These are phyloP conservation scores for Chrysemys picta DNA, from an alignment of 2,113 vertebrate genomes.

Conservation along the genomic window DNA sequence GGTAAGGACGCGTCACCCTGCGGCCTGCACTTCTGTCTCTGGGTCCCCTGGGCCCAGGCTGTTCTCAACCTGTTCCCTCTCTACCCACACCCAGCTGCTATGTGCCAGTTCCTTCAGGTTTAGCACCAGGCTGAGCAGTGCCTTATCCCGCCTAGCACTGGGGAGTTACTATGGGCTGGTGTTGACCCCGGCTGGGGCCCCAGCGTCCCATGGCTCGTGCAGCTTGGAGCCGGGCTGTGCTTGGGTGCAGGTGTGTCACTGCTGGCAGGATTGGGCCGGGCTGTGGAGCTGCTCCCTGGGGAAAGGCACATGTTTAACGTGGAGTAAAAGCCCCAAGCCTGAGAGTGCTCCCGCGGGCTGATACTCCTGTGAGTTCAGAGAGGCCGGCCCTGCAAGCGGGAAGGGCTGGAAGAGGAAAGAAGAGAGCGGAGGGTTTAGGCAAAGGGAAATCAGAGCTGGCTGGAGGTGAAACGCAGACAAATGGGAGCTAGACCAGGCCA, in stretches of 20 bases:
- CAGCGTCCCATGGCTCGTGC: too few relatives aligned
- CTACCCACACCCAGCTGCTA: neutral
- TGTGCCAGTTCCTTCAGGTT: neutral
- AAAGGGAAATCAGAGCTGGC: neutral
- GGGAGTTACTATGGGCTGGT: too few relatives aligned
- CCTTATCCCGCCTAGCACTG: neutral
- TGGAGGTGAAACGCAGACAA: neutral
- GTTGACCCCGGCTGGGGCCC: neutral
- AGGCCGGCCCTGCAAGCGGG: neutral
- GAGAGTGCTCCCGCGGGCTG: fast-evolving
- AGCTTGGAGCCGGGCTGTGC: too few relatives aligned
- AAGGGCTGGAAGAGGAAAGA: neutral
- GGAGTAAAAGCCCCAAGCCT: neutral
- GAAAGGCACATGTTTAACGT: neutral
- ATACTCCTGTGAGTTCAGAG: neutral
- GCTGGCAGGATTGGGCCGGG: too few relatives aligned
- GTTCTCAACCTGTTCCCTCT: neutral
- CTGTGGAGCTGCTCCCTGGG: neutral
- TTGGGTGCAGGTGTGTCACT: neutral
- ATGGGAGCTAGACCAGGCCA: neutral
- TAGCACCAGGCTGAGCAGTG: neutral
- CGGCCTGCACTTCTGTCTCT: neutral
- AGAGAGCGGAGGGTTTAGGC: neutral
- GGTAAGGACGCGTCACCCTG: conserved; percentile 60
- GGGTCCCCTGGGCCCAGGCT: neutral